Evolutionary conservation across 1,140 invertebrate genomes (phyloP), one percentile per base, ranked within the genome.

Genomic region (Drosophila malerkotliana): DNA sequence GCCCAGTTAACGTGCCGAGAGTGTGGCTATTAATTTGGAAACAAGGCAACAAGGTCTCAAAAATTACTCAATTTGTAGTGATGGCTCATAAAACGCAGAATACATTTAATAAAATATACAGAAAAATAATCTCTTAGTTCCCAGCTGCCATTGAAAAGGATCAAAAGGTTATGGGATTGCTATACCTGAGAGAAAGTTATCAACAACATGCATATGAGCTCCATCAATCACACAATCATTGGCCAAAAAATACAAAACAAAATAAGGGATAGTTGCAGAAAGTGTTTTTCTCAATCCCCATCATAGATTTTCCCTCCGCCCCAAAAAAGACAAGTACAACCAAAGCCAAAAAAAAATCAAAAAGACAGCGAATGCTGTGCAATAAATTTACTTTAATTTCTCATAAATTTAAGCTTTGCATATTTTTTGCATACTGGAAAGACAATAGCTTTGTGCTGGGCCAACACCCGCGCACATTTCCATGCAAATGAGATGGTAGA

Each of bases 371-470:
- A 88, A 75, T 75, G 83, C 83, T 73, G 76, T 57, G 83, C 84
- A 88, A 88, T 88, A 88, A 88, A 88, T 88, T 88, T 79, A 83
- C 67, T 88, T 88, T 88, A 88, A 88, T 88, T 88, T 88, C 83
- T 83, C 83, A 88, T 88, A 88, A 88, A 88, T 88, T 88, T 88
- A 30, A 58, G 74, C 83, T 88, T 88, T 88, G 83, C 83, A 88
- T 88, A 88, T 88, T 88, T 88, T 79, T 77, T 58, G 57, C 69
- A 71, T 45, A 45, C 61, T 66, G 53, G 80, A 87, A 87, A 87
- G 79, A 88, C 82, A 88, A 87, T 87, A 73, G 83, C 52, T 79
- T 79, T 60, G 53, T 68, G 66, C 83, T 76, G 79, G 75, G 75
- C 76, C 83, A 88, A 88, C 83, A 88, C 83, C 83, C 83, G 83